Evolutionary conservation across 2,113 vertebrate species (phyloP).

Genomic region (Corydoras sp.): DNA sequence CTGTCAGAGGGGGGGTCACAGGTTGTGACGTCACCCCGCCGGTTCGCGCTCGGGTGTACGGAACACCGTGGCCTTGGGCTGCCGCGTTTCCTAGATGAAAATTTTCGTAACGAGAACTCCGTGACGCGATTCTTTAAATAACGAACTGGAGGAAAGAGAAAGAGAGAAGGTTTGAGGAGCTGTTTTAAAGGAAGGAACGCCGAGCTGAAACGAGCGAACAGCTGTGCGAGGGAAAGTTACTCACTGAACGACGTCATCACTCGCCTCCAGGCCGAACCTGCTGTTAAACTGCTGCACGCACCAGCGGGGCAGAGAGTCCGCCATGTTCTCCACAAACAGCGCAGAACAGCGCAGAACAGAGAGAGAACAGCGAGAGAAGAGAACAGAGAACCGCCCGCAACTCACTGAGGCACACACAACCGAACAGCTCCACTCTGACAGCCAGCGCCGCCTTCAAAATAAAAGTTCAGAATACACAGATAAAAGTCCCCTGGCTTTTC

Average conservation of each 20-base stretch:
- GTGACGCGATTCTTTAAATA: too few relatives aligned
- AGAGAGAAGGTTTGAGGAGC: neutral
- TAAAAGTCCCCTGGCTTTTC: too few relatives aligned
- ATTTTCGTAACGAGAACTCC: too few relatives aligned
- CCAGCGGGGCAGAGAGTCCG: conserved; percentile 70
- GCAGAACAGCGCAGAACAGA: neutral
- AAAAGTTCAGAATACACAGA: neutral
- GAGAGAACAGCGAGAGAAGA: neutral
- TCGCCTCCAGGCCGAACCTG: conserved; percentile 78
- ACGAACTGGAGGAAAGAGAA: too few relatives aligned
- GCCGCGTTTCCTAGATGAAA: too few relatives aligned
- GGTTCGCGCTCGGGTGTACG: too few relatives aligned
- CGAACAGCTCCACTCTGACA: neutral
- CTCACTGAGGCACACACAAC: neutral
- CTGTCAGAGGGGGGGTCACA: too few relatives aligned
- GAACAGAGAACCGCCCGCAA: neutral
- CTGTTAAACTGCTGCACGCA: conserved; percentile 74
- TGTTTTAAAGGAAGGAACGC: neutral
- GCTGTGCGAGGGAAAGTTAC: conserved; percentile 32
- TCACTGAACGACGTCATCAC: conserved; percentile 87
- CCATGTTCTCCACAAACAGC: conserved; percentile 39
- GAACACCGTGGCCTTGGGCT: too few relatives aligned
- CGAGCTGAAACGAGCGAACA: neutral
- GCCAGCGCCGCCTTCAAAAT: conserved; percentile 2
- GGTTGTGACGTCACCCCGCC: too few relatives aligned